Base-by-base conservation (phyloP, 1,140 invertebrate genomes). In the Campoletis sonorensis region DNA sequence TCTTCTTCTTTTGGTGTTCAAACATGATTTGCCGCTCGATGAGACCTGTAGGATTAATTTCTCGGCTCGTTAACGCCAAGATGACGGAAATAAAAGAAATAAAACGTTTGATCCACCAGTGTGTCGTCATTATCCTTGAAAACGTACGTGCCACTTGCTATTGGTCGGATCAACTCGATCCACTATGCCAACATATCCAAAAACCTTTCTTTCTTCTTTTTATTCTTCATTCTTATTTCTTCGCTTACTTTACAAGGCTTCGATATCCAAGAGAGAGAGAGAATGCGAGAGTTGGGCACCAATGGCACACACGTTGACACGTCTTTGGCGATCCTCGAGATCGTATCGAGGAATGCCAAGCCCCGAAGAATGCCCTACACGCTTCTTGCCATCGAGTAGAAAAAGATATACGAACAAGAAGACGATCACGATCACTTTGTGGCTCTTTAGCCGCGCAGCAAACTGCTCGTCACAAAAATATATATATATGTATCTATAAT, bases 271-370 rank as follows among this genome's bases (percentile, higher is more conserved):
- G 1, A 58, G 16, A 58, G 54, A 58, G 54, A 58, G 11, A 58
- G 5, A n/a, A n/a, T n/a, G n/a, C n/a, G n/a, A 58, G 21, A 21
- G 18, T 58, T 58, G 54, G 40, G 27, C 16, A 18, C 37, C 71
- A 4, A 30, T 5, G 23, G 49, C 72, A 75, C 23, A 75, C 49
- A 79, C 64, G 64, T 67, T 79, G 40, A 71, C 64, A 49, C 64
- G 37, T 71, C 67, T 54, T 51, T 49, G 16, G 21, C 45, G 27
- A 18, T 23, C 21, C 72, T 71, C 75, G 73, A 45, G 40, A 81
- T 83, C 70, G 67, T 79, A 83, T 81, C 80, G 68, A 68, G 70
- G 77, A 82, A 79, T 83, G 80, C 72, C 73, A 71, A 40, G 71
- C 58, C 40, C 26, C 75, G 51, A 73, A 71, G 76, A 83, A 81